Percentiles rank a stretch among this genome's conserved stretches.
phyloP scores from a whole-genome alignment of 2,797 vertebrate species.

The Otus scops region DNA sequence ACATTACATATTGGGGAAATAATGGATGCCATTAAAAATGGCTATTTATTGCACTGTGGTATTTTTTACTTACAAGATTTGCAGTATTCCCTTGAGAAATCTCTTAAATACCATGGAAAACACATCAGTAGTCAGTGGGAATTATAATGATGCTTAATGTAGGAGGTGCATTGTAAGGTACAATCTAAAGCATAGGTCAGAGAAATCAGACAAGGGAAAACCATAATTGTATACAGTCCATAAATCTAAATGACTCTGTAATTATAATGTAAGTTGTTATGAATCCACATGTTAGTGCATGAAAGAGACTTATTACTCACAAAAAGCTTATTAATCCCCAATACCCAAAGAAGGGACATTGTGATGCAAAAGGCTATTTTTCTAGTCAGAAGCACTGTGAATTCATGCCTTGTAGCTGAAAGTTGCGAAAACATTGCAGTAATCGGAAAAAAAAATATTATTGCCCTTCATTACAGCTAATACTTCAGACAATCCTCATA shows the following conservation, averaged over 20 bases:
- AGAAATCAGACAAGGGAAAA: background rate
- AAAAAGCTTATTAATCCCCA: slow-evolving; percentile 3
- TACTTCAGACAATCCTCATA: background rate
- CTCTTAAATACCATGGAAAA: background rate
- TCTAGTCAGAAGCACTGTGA: background rate
- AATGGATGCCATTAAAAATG: slow-evolving; percentile 16
- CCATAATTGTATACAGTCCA: background rate
- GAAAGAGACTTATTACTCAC: slow-evolving; percentile 15
- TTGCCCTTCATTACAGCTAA: background rate
- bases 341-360: background rate
- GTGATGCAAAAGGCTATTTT: background rate
- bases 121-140: background rate
- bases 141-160: background rate
- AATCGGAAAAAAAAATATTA: background rate
- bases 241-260: slow-evolving; percentile 13
- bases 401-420: background rate
- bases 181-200: background rate
- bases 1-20: background rate
- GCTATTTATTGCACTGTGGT: background rate
- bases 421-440: background rate
- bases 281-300: background rate
- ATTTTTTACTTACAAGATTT: slow-evolving; percentile 2
- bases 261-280: background rate
- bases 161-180: background rate
- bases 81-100: slow-evolving; percentile 7